These are phyloP conservation scores for Myrmecophaga tridactyla DNA, from an alignment of 2,113 vertebrate species.

Conservation along the genomic window DNA sequence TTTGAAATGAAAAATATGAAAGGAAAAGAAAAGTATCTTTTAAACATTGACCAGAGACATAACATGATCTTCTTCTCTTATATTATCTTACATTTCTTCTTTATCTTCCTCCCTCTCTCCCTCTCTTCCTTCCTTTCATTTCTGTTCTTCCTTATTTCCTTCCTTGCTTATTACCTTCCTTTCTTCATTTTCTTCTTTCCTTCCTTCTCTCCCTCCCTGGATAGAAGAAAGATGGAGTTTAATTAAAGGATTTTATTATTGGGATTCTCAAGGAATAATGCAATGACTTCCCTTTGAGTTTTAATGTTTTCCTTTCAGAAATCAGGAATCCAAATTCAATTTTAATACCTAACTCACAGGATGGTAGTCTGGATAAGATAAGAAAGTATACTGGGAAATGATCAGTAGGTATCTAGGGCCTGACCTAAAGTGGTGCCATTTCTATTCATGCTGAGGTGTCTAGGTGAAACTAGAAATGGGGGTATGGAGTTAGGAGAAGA, in stretches of 20 bases:
- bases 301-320: slow-evolving; percentile 25
- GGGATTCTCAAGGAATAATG: not conserved
- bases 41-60: not conserved
- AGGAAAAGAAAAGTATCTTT: not conserved
- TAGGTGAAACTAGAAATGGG: not conserved
- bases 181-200: too few relatives aligned
- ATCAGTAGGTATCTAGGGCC: not conserved
- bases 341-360: not conserved
- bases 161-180: not conserved
- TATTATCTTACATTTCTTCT: not conserved
- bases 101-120: not conserved
- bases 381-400: not conserved
- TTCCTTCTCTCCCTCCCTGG: not conserved
- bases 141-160: not conserved
- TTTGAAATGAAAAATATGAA: not conserved
- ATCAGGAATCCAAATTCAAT: not conserved
- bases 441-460: not conserved
- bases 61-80: not conserved
- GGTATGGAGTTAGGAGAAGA: not conserved
- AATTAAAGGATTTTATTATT: not conserved
- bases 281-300: not conserved
- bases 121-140: not conserved
- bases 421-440: not conserved
- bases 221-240: not conserved
- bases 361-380: not conserved